Evolutionary conservation across 2,113 vertebrate species (phyloP), one percentile per base, ranked within the genome.

Genomic region (Dendropsophus ebraccatus): DNA sequence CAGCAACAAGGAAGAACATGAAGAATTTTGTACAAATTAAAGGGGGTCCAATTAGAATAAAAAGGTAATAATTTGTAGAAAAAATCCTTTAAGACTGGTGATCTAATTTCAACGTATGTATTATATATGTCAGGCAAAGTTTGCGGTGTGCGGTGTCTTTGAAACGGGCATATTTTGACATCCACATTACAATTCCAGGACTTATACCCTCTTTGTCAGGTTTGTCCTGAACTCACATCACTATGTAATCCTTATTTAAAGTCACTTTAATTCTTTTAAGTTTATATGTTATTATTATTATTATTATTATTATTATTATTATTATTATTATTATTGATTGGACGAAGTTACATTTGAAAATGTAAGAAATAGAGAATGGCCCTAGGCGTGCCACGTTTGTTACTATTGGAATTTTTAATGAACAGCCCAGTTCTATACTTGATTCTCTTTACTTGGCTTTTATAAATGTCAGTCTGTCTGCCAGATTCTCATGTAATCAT

Each of bases 391-490:
- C 49, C 74, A 52, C 30, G 49, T 23, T 77, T 3, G 47, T 2
- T 25, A 32, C 74, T 77, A 52, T 52, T 77, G 47, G 74, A 35
- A 35, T 54, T 76, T 30, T 76, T 49, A 14, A 75, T 8, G 4
- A 16, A 30, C 45, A 23, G 2, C 1, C 37, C 19, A 0, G 17
- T 72, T 78, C 32, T 78, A 9, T 35, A 37, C 30, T 30, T 37
- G 28, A 21, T 60, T 56, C 60, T 60, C 50, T 41, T 41, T 58
- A 14, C 54, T 60, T 17, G 2, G 12, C 72, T 74, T 74, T 74
- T 12, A 47, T 14, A 74, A 74, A 47, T 74, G 41, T 76, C 74
- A 82, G 62, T 37, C 30, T 82, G 45, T 69, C 62, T 32, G n/a
- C 62, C 9, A 17, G 41, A 30, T 19, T 30, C 25, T 45, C 47